Base-by-base conservation (phyloP, 2,888 invertebrate species). In the Limulus polyphemus region DNA sequence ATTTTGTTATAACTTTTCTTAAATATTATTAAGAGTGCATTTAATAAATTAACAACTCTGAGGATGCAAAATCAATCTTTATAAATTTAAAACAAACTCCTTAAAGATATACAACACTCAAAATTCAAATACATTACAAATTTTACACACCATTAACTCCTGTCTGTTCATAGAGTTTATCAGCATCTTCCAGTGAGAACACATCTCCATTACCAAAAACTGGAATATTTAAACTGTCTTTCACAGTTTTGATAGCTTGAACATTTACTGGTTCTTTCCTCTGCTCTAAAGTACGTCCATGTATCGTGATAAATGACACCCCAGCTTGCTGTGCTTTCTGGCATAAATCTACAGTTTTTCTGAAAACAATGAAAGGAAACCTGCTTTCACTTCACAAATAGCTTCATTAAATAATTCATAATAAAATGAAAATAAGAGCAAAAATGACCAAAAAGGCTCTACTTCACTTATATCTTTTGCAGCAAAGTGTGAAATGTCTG, bases 191-290 rank as follows among this genome's bases (percentile, higher is more conserved):
- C 63, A 88, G 77, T 56, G 80, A 82, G 71, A 83, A 87, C 0
- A 94, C 81, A 71, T 92, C 93, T 50, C 98, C 98, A 79, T 99
- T 99, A 0, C 90, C 94, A 68, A 97, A 82, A 0, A 98, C 79
- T 1, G 98, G 97, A 68, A 97, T 79, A 51, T 76, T 74, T n/a
- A 92, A 76, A 67, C 81, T 82, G 59, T 85, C 81, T 70, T 84
- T 84, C 13, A 94, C 83, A 54, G 83, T 78, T 71, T 81, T 82
- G 62, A 98, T 81, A 47, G 85, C 84, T 14, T 83, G 81, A 47
- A 82, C 72, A 75, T 94, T 83, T 12, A 81, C 80, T 3, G 81
- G 79, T 64, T 86, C 84, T 71, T 82, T 82, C 75, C 88, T 84
- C 74, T 94, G 89, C 52, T 81, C 78, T 54, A 86, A 83, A n/a